phyloP scores from a whole-genome alignment of 2,888 invertebrate genomes.

The Halocaridina rubra region DNA sequence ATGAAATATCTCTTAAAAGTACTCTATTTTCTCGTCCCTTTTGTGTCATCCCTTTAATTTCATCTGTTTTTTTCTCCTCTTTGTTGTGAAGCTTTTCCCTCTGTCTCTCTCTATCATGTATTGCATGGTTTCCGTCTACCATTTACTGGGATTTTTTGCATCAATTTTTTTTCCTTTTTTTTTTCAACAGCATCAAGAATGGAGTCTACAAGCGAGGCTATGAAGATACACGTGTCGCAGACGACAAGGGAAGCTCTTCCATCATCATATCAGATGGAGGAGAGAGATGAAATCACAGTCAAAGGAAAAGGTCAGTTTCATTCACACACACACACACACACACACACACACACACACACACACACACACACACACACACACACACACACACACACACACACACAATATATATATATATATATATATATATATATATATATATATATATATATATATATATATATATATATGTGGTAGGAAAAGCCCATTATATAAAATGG shows the following conservation, averaged over 20 bases:
- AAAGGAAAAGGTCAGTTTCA: constrained; percentile 87
- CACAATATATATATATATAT: too few relatives aligned
- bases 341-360: too few relatives aligned
- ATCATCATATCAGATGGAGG: constrained; percentile 67
- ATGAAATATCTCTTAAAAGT: too few relatives aligned
- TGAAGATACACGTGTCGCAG: constrained; percentile 95
- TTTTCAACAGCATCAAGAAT: constrained; percentile 68
- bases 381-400: too few relatives aligned
- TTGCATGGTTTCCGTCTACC: neutral
- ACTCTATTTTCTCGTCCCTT: neutral
- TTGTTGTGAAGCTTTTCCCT: neutral
- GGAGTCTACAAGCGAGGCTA: constrained; percentile 92
- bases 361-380: too few relatives aligned
- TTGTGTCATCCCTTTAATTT: neutral
- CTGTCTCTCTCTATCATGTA: neutral
- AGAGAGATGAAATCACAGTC: constrained; percentile 86
- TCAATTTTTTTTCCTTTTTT: neutral
- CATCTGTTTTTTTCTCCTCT: neutral
- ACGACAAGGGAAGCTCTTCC: constrained; percentile 81
- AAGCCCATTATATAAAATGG: too few relatives aligned
- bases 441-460: too few relatives aligned
- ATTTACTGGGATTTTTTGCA: neutral
- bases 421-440: too few relatives aligned
- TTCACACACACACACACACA: too few relatives aligned
- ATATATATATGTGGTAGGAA: too few relatives aligned